Evolutionary conservation across 2,888 invertebrate species (phyloP), one percentile per base, ranked within the genome.

Genomic region (Strigamia crassipes): DNA sequence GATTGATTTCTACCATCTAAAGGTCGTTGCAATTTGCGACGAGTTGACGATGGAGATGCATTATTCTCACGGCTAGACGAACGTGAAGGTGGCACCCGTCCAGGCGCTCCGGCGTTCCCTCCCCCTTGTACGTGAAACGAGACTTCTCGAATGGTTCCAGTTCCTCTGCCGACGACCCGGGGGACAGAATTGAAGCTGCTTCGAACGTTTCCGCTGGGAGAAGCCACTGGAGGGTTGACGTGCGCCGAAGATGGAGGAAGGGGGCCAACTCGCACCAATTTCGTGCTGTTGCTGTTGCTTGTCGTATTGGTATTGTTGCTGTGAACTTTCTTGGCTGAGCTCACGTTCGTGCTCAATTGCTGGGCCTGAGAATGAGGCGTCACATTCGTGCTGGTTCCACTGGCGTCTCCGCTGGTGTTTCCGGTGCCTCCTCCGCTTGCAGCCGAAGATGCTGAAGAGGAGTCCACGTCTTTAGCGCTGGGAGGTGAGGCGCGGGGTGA

Each of bases 351-450:
- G 18, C 27, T 78, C 10, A 27, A 31, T 13, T 79, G 41, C 5
- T 79, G 79, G 38, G 42, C 38, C 42, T 79, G 41, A 42, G 46
- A 42, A 21, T 38, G 46, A 18, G 23, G 34, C 27, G 42, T 27
- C 38, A 41, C 27, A 79, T 34, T 21, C 27, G 46, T 61, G 27
- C 51, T 23, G 13, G 56, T 31, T 27, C 27, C 31, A 61, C 34
- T 56, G 27, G 23, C 61, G 23, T 31, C 61, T 51, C 27, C 56
- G 27, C 27, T 56, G 41, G 23, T 56, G 31, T 13, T 61, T n/a
- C 15, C 38, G 34, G 27, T 56, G 23, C 80, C 87, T 81, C 88
- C 88, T 80, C 87, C 87, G 81, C 88, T 86, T 41, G 87, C 85
- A 83, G 88, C 88, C 86, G 86, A 79, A 84, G 83, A 81, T 84